phyloP scores from a whole-genome alignment of 1,140 invertebrate species.

The Drosophila trapezifrons region DNA sequence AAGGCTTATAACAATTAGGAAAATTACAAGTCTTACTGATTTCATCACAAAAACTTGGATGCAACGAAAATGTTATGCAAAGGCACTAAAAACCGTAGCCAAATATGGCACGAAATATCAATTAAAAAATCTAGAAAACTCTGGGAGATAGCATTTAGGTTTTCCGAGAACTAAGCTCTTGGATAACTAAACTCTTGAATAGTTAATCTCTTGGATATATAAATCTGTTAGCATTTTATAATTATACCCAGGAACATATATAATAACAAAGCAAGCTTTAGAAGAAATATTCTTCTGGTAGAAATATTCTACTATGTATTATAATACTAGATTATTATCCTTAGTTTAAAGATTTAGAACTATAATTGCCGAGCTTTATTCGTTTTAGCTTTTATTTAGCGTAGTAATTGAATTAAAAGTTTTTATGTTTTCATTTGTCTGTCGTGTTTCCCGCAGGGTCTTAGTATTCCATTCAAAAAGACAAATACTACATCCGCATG shows the following conservation, averaged over 20 bases:
- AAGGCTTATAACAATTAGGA: conserved; percentile 11
- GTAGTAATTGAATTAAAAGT: conserved; percentile 4
- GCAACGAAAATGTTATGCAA: conserved; percentile 30
- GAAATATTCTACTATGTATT: too few relatives aligned
- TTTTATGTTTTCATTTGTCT: conserved; percentile 5
- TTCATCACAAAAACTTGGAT: conserved; percentile 21
- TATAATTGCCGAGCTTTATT: too few relatives aligned
- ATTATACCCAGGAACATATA: too few relatives aligned
- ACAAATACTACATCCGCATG: conserved; percentile 15
- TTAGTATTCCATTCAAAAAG: conserved; percentile 8
- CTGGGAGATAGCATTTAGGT: background rate
- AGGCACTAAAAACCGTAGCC: background rate
- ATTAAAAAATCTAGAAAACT: conserved; percentile 11
- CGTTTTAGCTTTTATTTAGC: too few relatives aligned
- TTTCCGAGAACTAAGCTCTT: too few relatives aligned
- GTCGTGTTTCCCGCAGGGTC: conserved; percentile 8
- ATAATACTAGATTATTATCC: too few relatives aligned
- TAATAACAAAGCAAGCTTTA: too few relatives aligned
- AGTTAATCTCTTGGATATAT: too few relatives aligned
- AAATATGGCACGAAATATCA: conserved; percentile 20
- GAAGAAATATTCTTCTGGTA: too few relatives aligned
- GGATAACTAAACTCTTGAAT: too few relatives aligned
- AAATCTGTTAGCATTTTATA: too few relatives aligned
- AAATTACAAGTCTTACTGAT: conserved; percentile 15
- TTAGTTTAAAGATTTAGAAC: too few relatives aligned